Evolutionary conservation across 2,113 vertebrate species (phyloP).

Genomic region (Dicaeum eximium): DNA sequence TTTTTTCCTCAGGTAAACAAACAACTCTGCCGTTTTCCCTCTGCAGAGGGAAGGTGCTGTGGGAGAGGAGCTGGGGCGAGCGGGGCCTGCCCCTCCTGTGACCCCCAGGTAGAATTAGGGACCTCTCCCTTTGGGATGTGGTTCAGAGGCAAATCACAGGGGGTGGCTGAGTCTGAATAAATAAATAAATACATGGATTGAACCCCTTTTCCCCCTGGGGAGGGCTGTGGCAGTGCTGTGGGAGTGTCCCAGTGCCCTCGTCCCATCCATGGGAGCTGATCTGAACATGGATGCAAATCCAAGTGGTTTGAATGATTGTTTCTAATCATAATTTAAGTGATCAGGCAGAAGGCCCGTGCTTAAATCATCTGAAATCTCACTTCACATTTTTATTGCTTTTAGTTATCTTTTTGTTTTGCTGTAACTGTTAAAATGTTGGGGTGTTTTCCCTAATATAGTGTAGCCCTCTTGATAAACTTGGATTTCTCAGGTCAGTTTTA

Average conservation of each 20-base stretch:
- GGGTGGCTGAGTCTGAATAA: background rate
- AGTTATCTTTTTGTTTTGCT: background rate
- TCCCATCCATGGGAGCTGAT: background rate
- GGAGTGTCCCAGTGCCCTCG: background rate
- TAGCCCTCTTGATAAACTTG: background rate
- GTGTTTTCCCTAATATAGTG: background rate
- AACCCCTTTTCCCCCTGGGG: background rate
- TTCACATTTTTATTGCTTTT: background rate
- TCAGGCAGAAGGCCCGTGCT: background rate
- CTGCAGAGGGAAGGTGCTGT: background rate
- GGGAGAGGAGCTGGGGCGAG: background rate
- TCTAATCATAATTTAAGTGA: background rate
- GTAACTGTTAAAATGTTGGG: constrained; percentile 1
- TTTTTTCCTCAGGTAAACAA: background rate
- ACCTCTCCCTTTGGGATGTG: background rate
- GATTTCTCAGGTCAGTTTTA: constrained; percentile 10
- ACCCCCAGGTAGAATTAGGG: background rate
- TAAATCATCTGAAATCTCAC: background rate
- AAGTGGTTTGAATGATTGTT: background rate
- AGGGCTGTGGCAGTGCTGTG: background rate
- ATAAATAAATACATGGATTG: background rate
- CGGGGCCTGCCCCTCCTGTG: accelerated
- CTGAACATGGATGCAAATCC: background rate
- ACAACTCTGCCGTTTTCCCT: background rate
- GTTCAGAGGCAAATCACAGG: background rate